Evolutionary conservation across 2,888 invertebrate species (phyloP).

Genomic region (Drosophila monieri): DNA sequence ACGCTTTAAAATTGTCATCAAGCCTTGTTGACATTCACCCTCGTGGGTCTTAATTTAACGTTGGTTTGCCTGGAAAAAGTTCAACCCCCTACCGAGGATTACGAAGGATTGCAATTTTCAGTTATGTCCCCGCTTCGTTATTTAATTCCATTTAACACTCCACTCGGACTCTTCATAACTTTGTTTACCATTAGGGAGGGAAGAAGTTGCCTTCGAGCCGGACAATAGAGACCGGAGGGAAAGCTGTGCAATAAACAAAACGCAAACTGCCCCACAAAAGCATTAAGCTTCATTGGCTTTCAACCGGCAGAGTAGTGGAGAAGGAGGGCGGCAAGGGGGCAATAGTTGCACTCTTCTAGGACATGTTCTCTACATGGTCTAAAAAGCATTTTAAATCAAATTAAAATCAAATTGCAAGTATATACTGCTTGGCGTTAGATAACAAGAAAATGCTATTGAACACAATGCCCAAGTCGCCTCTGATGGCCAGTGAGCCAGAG

Average conservation of each 20-base stretch:
- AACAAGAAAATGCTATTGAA: slow-evolving; percentile 65
- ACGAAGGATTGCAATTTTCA: slow-evolving; percentile 9
- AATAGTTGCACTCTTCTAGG: slow-evolving; percentile 9
- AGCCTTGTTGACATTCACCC: slow-evolving; percentile 42
- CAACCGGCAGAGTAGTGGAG: slow-evolving; percentile 14
- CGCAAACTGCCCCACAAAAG: slow-evolving; percentile 43
- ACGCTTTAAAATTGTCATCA: slow-evolving; percentile 52
- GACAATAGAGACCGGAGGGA: slow-evolving; percentile 8
- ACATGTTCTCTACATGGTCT: slow-evolving; percentile 51
- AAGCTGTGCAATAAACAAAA: slow-evolving; percentile 38
- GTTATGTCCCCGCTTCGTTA: slow-evolving; percentile 10
- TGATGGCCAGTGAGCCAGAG: neutral
- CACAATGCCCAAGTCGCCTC: slow-evolving; percentile 44
- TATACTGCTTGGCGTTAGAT: slow-evolving; percentile 40
- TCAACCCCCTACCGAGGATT: neutral
- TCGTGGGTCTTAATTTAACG: slow-evolving; percentile 59
- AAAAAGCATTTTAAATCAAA: slow-evolving; percentile 77
- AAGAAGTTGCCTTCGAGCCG: slow-evolving; percentile 1
- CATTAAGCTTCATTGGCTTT: slow-evolving; percentile 64
- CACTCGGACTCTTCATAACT: slow-evolving; percentile 40
- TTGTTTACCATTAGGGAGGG: slow-evolving; percentile 30
- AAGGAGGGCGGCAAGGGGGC: neutral
- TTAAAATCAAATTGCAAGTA: slow-evolving; percentile 70
- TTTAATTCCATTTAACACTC: slow-evolving; percentile 41
- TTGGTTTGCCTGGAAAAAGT: slow-evolving; percentile 15